phyloP scores from a whole-genome alignment of 1,140 invertebrate species.

The Drosophila bocki region DNA sequence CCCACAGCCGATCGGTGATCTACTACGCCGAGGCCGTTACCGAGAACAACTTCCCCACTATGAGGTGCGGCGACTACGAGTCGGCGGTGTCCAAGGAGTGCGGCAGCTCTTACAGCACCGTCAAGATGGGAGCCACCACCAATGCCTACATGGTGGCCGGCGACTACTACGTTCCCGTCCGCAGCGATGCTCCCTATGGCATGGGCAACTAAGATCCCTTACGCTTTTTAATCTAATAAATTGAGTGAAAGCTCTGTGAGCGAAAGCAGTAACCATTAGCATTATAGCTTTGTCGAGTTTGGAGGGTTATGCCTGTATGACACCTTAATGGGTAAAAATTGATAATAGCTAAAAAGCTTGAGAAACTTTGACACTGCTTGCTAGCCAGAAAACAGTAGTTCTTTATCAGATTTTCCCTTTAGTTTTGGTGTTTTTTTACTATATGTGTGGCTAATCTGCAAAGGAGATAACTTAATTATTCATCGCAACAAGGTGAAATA shows the following conservation, averaged over 20 bases:
- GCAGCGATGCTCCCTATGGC: constrained; percentile 78
- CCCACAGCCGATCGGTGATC: constrained; percentile 86
- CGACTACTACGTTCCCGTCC: constrained; percentile 75
- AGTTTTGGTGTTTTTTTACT: background rate
- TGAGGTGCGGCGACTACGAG: constrained; percentile 68
- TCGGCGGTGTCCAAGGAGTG: constrained; percentile 62
- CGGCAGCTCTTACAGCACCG: constrained; percentile 66
- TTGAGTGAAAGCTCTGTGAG: constrained; percentile 35
- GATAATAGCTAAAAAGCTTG: background rate
- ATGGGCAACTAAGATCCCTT: constrained; percentile 47
- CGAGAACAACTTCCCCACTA: constrained; percentile 65
- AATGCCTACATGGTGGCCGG: constrained; percentile 83
- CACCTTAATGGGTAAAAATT: background rate
- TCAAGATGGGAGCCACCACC: constrained; percentile 84
- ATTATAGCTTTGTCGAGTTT: background rate
- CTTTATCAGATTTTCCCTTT: background rate
- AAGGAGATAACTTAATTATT: constrained; percentile 2
- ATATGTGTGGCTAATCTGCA: background rate
- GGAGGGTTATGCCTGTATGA: background rate
- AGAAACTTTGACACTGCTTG: background rate
- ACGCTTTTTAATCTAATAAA: constrained; percentile 22
- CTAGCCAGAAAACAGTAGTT: background rate
- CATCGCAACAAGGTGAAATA: background rate
- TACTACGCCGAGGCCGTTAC: constrained; percentile 86
- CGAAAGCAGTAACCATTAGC: constrained; percentile 14